phyloP scores from a whole-genome alignment of 37 sponge, comb jelly and placozoan genomes.

The Geodia barretti region DNA sequence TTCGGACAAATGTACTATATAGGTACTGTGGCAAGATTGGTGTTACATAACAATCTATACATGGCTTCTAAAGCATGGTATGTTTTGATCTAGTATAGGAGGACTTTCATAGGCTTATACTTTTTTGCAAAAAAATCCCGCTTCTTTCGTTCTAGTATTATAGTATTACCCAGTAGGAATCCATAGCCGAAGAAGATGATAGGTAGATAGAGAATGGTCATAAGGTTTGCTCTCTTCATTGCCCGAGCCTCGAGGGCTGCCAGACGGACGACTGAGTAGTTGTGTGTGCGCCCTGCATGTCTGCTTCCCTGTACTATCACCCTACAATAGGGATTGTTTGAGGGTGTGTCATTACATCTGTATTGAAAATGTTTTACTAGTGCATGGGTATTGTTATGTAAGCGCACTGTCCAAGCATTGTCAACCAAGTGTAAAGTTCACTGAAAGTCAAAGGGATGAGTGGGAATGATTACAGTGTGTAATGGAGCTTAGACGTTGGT shows the following conservation, averaged over 20 bases:
- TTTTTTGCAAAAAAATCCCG: too few relatives aligned
- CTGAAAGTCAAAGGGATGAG: too few relatives aligned
- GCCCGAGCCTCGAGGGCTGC: slow-evolving; percentile 71
- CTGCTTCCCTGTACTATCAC: not conserved
- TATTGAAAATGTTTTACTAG: not conserved
- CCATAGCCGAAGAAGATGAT: slow-evolving; percentile 75
- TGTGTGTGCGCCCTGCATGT: not conserved
- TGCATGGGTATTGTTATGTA: too few relatives aligned
- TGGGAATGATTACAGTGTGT: too few relatives aligned
- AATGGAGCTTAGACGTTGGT: too few relatives aligned
- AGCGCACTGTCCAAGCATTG: too few relatives aligned
- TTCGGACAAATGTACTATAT: not conserved
- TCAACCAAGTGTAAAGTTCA: too few relatives aligned
- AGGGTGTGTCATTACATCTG: not conserved
- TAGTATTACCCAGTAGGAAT: slow-evolving; percentile 57
- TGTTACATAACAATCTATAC: not conserved
- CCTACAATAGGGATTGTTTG: too few relatives aligned
- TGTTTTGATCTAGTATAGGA: too few relatives aligned
- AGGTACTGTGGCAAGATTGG: not conserved
- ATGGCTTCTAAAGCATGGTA: too few relatives aligned
- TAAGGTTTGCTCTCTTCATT: slow-evolving; percentile 25
- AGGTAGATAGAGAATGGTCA: slow-evolving; percentile 56
- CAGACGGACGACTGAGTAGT: slow-evolving; percentile 16
- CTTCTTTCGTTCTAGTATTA: too few relatives aligned
- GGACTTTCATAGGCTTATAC: too few relatives aligned